Conservation (phyloP, 2,888 invertebrate genomes). For the Theretra japonica region DNA sequence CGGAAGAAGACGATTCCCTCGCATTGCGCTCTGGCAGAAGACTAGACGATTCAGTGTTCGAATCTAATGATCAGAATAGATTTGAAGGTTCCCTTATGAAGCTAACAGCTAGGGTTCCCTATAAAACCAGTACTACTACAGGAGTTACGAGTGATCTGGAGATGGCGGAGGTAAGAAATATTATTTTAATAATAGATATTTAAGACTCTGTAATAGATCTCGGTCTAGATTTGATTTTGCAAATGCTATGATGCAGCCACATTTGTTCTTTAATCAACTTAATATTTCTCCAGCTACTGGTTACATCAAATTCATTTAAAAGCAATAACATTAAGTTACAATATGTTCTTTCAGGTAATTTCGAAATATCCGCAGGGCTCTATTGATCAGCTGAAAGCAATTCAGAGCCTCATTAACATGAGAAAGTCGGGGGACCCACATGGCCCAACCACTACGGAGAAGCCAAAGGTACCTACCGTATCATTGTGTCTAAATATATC, state of each 20-base stretch:
- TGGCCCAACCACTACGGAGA: conserved; percentile 35
- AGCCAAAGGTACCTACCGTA: conserved; percentile 31
- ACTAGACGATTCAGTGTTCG: conserved; percentile 63
- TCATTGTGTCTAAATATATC: background rate
- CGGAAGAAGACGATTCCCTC: conserved; percentile 43
- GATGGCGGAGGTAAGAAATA: conserved; percentile 41
- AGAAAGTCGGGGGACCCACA: conserved; percentile 48
- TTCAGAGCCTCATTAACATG: conserved; percentile 58
- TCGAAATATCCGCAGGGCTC: conserved; percentile 45
- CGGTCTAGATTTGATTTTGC: no score
- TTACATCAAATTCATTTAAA: conserved; percentile 34
- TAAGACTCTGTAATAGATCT: no score
- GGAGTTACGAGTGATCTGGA: conserved; percentile 38
- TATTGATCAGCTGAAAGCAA: conserved; percentile 61
- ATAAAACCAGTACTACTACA: conserved; percentile 33
- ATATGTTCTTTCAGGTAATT: conserved; percentile 47
- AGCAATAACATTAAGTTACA: conserved; percentile 27
- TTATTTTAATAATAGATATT: no score
- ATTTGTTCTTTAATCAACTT: background rate
- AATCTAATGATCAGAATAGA: conserved; percentile 59
- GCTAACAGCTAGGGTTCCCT: conserved; percentile 59
- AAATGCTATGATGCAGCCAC: background rate
- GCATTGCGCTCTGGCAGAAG: conserved; percentile 56
- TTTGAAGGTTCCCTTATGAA: conserved; percentile 70
- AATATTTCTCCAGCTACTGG: background rate